A percentile compares a stretch with the other conserved stretches of the same genome.
These are phyloP conservation scores for Rhincodon typus DNA, from an alignment of 2,797 vertebrate species.

Conservation along the genomic window DNA sequence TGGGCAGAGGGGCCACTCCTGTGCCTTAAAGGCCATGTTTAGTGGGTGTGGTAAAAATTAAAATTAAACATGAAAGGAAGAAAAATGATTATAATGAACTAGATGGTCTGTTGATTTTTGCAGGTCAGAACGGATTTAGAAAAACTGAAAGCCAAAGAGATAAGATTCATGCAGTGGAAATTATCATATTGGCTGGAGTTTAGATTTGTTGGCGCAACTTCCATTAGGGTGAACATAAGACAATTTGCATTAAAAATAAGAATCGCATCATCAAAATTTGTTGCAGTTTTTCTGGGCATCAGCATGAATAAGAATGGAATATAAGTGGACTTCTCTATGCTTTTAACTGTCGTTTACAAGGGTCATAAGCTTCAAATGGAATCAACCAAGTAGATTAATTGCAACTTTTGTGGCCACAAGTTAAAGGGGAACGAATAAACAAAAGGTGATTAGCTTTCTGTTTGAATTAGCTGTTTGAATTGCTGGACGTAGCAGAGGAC, in stretches of 20 bases:
- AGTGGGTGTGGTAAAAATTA: no score
- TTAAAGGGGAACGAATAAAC: neutral
- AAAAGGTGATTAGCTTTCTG: slow-evolving; percentile 27
- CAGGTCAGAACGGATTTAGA: neutral
- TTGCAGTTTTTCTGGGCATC: neutral
- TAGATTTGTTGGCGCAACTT: neutral
- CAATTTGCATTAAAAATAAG: neutral
- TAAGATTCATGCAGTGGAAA: neutral
- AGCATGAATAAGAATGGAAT: neutral
- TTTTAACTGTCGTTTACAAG: neutral
- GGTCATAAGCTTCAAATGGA: neutral
- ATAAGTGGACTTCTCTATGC: neutral
- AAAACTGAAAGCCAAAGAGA: neutral
- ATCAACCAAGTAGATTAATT: neutral
- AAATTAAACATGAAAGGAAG: no score
- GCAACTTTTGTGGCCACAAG: slow-evolving; percentile 1
- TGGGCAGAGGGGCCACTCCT: no score
- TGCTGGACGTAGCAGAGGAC: neutral
- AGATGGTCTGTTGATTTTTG: neutral
- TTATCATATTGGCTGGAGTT: neutral
- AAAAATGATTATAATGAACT: neutral
- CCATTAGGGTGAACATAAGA: neutral
- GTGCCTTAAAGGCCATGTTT: no score
- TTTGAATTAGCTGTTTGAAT: slow-evolving; percentile 1
- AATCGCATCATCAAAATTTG: neutral